Base-by-base conservation (phyloP, 2,113 vertebrate species). In the Calyptommatus sinebrachiatus region DNA sequence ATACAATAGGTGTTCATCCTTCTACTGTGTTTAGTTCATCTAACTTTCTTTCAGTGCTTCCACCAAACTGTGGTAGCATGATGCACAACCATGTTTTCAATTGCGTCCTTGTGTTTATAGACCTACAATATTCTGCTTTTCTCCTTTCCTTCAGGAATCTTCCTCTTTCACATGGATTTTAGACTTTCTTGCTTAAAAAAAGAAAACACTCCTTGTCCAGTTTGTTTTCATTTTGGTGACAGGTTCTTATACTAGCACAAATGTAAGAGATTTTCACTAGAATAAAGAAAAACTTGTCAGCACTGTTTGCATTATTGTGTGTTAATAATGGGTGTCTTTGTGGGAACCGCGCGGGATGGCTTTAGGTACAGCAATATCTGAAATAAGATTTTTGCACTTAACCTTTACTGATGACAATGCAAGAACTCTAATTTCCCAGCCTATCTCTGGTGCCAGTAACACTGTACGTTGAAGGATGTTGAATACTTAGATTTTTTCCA, bases 281-380 rank as follows among this genome's bases (percentile, higher is more conserved):
- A 92, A 91, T 92, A 93, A 92, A 93, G 76, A 35, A 75, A 76
- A 48, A 71, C 74, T 83, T 76, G 45, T 65, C 35, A 46, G 46
- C 53, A 7, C 74, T 85, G 1, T 2, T 73, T 0, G 0, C 45
- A 6, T 26, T 0, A 5, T 0, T 6, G 0, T 1, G 1, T 45
- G n/a, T 12, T 26, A 35, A 62, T 0, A 7, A 35, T 11, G 1
- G 41, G 8, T 71, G 63, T 78, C 61, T 69, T 60, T 48, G 53
- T 8, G 16, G 2, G 3, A 53, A 20, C 0, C 1, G 0, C 20
- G 68, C 6, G 22, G 0, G 0, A 7, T 20, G 48, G 0, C 60
- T 22, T 28, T 9, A 10, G 28, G 6, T 57, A 72, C 10, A 0
- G 28, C 5, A 77, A n/a, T n/a, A n/a, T 1, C 9, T 48, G 26